Conservation (phyloP, 2,113 vertebrate species). For the Macquaria australasica region DNA sequence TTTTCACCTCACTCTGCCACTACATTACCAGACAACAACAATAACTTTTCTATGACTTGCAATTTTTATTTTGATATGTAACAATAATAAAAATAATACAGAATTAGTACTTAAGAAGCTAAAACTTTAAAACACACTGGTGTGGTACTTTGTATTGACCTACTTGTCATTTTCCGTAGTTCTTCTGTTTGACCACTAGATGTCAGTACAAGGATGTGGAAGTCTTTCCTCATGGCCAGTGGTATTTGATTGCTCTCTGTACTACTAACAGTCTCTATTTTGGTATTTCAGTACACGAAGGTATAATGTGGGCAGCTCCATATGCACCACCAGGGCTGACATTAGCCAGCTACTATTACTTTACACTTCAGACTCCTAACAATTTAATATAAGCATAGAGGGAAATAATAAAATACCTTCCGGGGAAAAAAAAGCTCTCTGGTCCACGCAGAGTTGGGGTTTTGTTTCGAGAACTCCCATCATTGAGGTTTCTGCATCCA, state of each 20-base stretch:
- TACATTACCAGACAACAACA: too few species aligned
- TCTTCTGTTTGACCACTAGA: slow-evolving; percentile 60
- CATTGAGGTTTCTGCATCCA: background rate
- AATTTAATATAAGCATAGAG: background rate
- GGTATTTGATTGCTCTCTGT: too few species aligned
- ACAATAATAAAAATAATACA: background rate
- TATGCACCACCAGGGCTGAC: background rate
- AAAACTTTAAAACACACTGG: background rate
- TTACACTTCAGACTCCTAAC: background rate
- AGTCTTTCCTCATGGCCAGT: background rate
- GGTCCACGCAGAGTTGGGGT: background rate
- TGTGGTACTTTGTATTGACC: background rate
- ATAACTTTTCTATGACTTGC: too few species aligned
- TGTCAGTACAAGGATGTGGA: slow-evolving; percentile 35
- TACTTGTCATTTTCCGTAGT: slow-evolving; percentile 13
- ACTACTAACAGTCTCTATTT: background rate
- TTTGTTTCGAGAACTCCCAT: too few species aligned
- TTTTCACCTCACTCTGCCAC: too few species aligned
- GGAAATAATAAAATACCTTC: background rate
- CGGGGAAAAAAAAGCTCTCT: background rate
- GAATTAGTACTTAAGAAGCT: background rate
- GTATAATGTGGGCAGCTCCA: background rate
- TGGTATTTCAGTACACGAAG: background rate
- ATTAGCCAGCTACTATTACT: background rate
- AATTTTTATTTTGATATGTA: background rate